A percentile compares a stretch with the other conserved stretches of the same genome.
Evolutionary conservation across 2,888 invertebrate species (phyloP).

Genomic region (Dysmachus trigonus): DNA sequence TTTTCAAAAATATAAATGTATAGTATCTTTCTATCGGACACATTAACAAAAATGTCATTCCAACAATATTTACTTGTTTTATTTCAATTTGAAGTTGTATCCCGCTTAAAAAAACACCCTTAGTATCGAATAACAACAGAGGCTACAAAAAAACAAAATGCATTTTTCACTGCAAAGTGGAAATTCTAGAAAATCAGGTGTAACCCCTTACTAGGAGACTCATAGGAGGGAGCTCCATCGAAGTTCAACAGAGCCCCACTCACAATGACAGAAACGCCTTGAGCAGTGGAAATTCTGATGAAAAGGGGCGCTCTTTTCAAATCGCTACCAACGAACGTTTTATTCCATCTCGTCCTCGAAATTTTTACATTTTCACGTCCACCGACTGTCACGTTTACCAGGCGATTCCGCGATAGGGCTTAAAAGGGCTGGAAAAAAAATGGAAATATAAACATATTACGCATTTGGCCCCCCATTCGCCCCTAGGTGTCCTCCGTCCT

Average conservation of each 20-base stretch:
- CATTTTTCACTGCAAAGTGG: too few species aligned
- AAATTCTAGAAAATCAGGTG: too few species aligned
- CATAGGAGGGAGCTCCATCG: not conserved
- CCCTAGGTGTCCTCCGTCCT: not conserved
- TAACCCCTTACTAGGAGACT: too few species aligned
- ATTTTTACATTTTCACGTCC: not conserved
- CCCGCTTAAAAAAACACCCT: too few species aligned
- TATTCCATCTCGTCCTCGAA: not conserved
- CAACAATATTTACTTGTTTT: too few species aligned
- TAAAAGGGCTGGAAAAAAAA: slow-evolving; percentile 19
- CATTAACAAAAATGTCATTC: too few species aligned
- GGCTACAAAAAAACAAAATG: too few species aligned
- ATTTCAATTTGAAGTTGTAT: too few species aligned
- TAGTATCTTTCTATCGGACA: too few species aligned
- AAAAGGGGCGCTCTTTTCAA: not conserved
- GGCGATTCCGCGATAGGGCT: not conserved
- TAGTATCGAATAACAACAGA: too few species aligned
- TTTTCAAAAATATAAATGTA: too few species aligned
- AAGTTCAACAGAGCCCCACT: not conserved
- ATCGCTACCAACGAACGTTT: not conserved
- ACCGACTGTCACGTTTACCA: not conserved
- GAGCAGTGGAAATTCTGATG: not conserved
- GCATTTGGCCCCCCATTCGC: not conserved
- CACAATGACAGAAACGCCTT: not conserved
- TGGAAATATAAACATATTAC: slow-evolving; percentile 31